Evolutionary conservation across 2,113 vertebrate species (phyloP), one percentile per base, ranked within the genome.

Genomic region (Thermophis baileyi): DNA sequence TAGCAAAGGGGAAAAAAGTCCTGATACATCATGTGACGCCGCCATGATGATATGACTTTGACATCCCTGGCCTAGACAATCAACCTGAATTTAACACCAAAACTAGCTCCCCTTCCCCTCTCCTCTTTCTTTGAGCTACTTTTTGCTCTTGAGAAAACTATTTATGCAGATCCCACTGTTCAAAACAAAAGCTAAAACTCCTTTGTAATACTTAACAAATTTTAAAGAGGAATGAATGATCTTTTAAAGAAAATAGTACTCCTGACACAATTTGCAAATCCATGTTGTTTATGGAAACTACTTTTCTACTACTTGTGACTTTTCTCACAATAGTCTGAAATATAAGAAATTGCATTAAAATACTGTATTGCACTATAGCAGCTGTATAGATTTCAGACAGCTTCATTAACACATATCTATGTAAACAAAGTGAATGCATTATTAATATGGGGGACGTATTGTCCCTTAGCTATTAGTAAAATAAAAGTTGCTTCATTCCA

Each of bases 231-330:
- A 96, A 95, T 95, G 90, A 95, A 81, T 90, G 96, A 96, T 91
- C 95, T 95, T n/a, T 57, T 53, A 93, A 94, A 93, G 89, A 94
- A 96, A 95, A 96, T n/a, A 91, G 85, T 57, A 94, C 90, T 89
- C 24, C 91, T 95, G 91, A 91, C 88, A 95, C 92, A 93, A 96
- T 95, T 96, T 96, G 90, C 60, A 95, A 53, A 93, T 93, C 88
- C 88, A 94, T 49, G 96, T 95, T 96, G 93, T 95, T 96, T 96
- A 92, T 92, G 89, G 90, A 93, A 96, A 95, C 20, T 86, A 94
- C 94, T 95, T n/a, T n/a, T n/a, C n/a, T n/a, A n/a, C n/a, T n/a
- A n/a, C n/a, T n/a, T n/a, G n/a, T 96, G 94, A 96, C 88, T 93
- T 96, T 96, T 96, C 91, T 24, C 93, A 96, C 94, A 92, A 93